Percentiles rank a stretch among this genome's conserved stretches.
These are phyloP conservation scores for Philypnodon macrostomus DNA, from an alignment of 2,797 vertebrate species.

Conservation along the genomic window DNA sequence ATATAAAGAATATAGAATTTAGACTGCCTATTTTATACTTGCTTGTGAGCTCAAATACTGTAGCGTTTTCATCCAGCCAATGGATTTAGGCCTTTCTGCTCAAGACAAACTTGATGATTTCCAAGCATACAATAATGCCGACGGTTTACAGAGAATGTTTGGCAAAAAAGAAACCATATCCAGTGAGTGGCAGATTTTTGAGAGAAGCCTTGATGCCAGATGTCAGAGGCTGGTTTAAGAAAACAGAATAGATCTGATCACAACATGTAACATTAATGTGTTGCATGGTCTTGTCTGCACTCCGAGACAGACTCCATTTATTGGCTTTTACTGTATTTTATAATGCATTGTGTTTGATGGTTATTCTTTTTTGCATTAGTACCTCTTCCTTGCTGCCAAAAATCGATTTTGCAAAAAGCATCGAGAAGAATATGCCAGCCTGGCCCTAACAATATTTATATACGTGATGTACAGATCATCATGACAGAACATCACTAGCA, in stretches of 20 bases:
- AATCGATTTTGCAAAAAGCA: slow-evolving; percentile 1
- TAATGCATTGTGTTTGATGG: not conserved
- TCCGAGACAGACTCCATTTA: slow-evolving; percentile 6
- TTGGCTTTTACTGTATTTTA: not conserved
- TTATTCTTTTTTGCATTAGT: not conserved
- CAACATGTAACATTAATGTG: not conserved
- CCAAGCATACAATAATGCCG: too few relatives aligned
- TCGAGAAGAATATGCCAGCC: not conserved
- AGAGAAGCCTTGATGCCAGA: too few relatives aligned
- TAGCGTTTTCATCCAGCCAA: too few relatives aligned
- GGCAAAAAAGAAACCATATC: too few relatives aligned
- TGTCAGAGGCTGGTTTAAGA: too few relatives aligned
- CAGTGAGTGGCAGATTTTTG: too few relatives aligned
- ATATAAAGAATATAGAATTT: too few relatives aligned
- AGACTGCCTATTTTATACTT: too few relatives aligned
- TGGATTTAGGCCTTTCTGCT: too few relatives aligned
- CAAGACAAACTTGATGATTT: too few relatives aligned
- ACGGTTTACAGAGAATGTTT: too few relatives aligned
- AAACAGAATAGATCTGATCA: not conserved
- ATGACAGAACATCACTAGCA: not conserved
- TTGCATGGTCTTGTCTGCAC: not conserved
- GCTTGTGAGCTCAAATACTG: too few relatives aligned
- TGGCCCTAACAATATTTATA: not conserved
- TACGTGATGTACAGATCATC: not conserved
- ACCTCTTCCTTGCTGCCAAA: not conserved